Evolutionary conservation across 2,113 vertebrate genomes (phyloP).

Genomic region (Suricata suricatta): DNA sequence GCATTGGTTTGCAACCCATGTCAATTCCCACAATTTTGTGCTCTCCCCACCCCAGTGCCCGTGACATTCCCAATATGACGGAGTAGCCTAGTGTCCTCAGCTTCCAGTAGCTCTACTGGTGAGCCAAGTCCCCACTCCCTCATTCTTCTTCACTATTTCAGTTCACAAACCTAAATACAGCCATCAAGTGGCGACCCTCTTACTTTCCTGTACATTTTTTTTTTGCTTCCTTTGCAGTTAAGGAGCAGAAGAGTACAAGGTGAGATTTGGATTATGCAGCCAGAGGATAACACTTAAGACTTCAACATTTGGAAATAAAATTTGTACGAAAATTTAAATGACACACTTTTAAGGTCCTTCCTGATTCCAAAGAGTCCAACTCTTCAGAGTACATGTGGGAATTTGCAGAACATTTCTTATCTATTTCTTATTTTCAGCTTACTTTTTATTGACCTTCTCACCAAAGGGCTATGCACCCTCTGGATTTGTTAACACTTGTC

Average conservation of each 20-base stretch:
- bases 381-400: neutral
- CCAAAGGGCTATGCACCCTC: neutral
- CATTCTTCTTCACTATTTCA: neutral
- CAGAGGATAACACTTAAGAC: neutral
- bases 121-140: neutral
- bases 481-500: neutral
- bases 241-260: neutral
- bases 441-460: neutral
- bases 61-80: neutral
- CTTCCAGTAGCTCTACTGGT: neutral
- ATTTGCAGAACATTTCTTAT: neutral
- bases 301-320: neutral
- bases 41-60: no score
- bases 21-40: neutral
- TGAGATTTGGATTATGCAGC: neutral
- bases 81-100: neutral
- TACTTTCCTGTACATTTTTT: neutral
- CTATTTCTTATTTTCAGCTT: neutral
- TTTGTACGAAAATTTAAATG: neutral
- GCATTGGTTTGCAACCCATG: neutral
- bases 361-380: neutral
- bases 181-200: neutral
- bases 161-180: neutral
- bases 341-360: neutral
- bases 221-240: neutral